These are phyloP conservation scores for Crotalus helleri DNA, from an alignment of 2,113 vertebrate species.

Conservation along the genomic window DNA sequence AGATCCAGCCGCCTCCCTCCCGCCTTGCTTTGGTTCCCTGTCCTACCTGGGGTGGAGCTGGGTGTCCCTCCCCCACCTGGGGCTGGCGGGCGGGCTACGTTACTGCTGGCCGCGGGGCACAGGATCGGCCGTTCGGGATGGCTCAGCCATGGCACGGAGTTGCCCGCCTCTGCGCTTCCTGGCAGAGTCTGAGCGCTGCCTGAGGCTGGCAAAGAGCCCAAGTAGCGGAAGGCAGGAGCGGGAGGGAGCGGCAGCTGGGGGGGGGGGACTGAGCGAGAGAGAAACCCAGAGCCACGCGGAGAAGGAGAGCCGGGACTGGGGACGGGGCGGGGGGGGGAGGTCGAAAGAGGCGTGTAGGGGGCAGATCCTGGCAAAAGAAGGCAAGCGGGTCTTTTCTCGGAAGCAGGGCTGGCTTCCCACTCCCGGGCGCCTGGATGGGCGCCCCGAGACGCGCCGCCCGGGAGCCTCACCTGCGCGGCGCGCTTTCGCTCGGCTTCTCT, in stretches of 20 bases:
- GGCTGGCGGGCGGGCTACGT: neutral
- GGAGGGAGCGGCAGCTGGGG: neutral
- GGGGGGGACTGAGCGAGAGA: neutral
- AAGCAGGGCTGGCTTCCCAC: neutral
- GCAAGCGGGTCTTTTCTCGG: neutral
- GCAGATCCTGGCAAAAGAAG: neutral
- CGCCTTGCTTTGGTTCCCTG: neutral
- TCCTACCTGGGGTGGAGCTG: slow-evolving; percentile 16
- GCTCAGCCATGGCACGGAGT: slow-evolving; percentile 22
- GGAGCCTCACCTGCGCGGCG: neutral
- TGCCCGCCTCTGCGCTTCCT: slow-evolving; percentile 10
- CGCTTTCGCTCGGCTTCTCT: neutral
- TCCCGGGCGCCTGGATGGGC: neutral
- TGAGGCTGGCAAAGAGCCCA: slow-evolving; percentile 17
- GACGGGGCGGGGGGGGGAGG: neutral
- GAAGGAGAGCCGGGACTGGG: neutral
- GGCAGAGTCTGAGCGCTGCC: slow-evolving; percentile 9
- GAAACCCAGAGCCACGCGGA: slow-evolving; percentile 12
- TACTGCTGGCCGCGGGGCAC: slow-evolving; percentile 5
- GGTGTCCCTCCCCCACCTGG: slow-evolving; percentile 9
- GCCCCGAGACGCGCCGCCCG: neutral
- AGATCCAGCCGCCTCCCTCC: neutral
- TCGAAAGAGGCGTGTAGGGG: neutral
- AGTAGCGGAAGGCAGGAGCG: slow-evolving; percentile 10
- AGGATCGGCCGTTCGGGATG: slow-evolving; percentile 1